A percentile compares a stretch with the other conserved stretches of the same genome.
phyloP scores from a whole-genome alignment of 2,113 vertebrate species.

The Dryoscopus gambensis region DNA sequence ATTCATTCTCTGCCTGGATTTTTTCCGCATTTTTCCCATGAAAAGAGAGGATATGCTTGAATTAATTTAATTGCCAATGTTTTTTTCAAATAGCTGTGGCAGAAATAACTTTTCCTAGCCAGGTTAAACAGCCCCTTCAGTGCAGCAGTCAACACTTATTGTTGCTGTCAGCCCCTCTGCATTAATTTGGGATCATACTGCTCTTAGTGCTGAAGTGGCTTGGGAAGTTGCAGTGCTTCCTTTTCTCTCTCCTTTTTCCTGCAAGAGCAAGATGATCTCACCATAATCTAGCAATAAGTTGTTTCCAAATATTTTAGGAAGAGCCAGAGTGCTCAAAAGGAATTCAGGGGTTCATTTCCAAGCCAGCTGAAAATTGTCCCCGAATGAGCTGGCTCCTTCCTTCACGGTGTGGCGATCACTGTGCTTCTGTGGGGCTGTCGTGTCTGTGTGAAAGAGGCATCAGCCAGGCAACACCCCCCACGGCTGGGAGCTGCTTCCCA shows the following conservation, averaged over 20 bases:
- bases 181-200: not conserved
- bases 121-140: not conserved
- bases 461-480: not conserved
- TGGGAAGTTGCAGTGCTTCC: not conserved
- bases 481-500: not conserved
- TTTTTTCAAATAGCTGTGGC: constrained; percentile 5
- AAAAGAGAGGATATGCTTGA: constrained; percentile 27
- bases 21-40: not conserved
- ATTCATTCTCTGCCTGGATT: constrained; percentile 15
- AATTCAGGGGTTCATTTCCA: not conserved
- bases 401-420: not conserved
- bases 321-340: not conserved
- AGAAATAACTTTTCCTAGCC: constrained; percentile 35
- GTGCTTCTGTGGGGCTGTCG: not conserved
- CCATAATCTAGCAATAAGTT: not conserved
- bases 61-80: constrained; percentile 35
- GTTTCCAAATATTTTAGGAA: not conserved
- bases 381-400: not conserved
- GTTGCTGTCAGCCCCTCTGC: not conserved
- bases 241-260: not conserved
- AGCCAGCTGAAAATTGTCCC: not conserved
- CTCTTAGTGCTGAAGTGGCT: not conserved
- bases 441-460: not conserved
- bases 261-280: not conserved
- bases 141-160: not conserved